Percentiles rank a stretch among this genome's conserved stretches.
Evolutionary conservation across 2,888 invertebrate genomes (phyloP).

Genomic region (Tetragnatha montana): DNA sequence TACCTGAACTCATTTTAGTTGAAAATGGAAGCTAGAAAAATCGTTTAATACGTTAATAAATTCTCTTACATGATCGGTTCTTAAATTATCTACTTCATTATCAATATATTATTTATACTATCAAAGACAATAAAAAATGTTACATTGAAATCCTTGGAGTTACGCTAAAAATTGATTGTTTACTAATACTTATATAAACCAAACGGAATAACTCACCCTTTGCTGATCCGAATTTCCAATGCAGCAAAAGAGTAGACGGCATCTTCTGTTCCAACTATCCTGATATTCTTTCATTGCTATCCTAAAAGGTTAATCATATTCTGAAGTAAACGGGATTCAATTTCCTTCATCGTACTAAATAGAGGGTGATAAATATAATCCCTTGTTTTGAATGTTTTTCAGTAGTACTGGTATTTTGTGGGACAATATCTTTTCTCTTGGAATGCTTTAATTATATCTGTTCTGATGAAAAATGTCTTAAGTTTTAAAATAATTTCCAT

Average conservation of each 20-base stretch:
- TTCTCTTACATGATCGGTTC: background rate
- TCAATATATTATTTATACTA: too few relatives aligned
- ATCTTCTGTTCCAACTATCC: constrained; percentile 90
- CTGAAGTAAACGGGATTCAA: background rate
- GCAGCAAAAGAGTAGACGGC: constrained; percentile 88
- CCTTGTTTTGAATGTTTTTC: background rate
- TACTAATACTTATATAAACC: background rate
- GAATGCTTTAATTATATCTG: too few relatives aligned
- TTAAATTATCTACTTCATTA: background rate
- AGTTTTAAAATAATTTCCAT: too few relatives aligned
- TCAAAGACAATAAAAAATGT: background rate
- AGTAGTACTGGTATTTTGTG: too few relatives aligned
- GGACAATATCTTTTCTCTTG: too few relatives aligned
- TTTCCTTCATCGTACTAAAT: background rate
- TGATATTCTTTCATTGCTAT: constrained; percentile 91
- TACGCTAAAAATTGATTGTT: constrained; percentile 1
- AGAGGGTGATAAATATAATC: background rate
- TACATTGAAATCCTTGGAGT: background rate
- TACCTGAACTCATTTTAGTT: too few relatives aligned
- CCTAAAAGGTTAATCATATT: constrained; percentile 77
- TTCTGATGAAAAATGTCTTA: too few relatives aligned
- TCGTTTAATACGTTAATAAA: background rate
- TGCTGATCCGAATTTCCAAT: constrained; percentile 86
- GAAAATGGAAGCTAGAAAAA: background rate
- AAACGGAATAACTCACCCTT: constrained; percentile 77